These are phyloP conservation scores for Ptychochromis oligacanthus DNA, from an alignment of 2,113 vertebrate genomes.

Conservation along the genomic window DNA sequence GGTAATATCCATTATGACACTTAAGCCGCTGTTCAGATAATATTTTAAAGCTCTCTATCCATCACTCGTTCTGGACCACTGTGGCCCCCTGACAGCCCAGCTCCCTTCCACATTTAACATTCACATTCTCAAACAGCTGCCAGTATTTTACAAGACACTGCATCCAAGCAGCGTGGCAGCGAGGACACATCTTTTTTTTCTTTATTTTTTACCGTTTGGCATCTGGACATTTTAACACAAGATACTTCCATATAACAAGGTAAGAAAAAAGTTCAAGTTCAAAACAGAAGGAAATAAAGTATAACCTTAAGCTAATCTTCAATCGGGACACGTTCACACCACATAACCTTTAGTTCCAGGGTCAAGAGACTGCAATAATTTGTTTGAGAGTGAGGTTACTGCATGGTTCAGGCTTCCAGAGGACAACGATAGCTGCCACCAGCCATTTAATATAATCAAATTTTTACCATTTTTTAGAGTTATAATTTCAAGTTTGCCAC, in stretches of 20 bases:
- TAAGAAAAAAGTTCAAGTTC: not conserved
- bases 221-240: constrained; percentile 13
- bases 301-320: not conserved
- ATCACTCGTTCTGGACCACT: constrained; percentile 27
- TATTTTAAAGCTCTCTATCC: constrained; percentile 52
- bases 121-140: constrained; percentile 45
- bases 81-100: constrained; percentile 3
- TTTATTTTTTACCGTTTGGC: constrained; percentile 33
- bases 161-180: not conserved
- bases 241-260: not conserved
- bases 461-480: not conserved
- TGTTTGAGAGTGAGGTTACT: not conserved
- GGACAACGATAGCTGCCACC: not conserved
- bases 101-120: constrained; percentile 33
- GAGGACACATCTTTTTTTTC: constrained; percentile 34
- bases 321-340: not conserved
- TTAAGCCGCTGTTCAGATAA: constrained; percentile 45
- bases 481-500: not conserved
- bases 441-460: not conserved
- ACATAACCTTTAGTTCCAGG: not conserved
- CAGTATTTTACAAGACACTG: constrained; percentile 37
- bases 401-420: not conserved
- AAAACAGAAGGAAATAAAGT: constrained; percentile 6
- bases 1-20: constrained; percentile 59
- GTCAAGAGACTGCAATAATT: not conserved